phyloP scores from a whole-genome alignment of 2,888 invertebrate species.

The Prenolepis imparis region DNA sequence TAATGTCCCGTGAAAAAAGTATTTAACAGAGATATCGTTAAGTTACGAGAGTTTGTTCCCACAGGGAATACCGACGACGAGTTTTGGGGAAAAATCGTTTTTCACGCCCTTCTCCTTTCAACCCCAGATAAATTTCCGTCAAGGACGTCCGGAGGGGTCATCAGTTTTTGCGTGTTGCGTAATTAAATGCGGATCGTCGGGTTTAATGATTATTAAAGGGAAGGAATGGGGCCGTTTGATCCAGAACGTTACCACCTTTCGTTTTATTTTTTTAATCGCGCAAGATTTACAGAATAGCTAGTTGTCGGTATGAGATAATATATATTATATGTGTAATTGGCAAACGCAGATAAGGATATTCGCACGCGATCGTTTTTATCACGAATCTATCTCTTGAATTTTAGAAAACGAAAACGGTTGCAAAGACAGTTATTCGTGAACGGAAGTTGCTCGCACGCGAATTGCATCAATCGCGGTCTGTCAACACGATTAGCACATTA shows the following conservation, averaged over 20 bases:
- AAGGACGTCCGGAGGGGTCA: slow-evolving; percentile 65
- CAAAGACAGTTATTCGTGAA: background rate
- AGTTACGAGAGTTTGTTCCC: slow-evolving; percentile 64
- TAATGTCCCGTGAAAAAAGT: slow-evolving; percentile 68
- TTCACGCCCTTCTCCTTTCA: slow-evolving; percentile 66
- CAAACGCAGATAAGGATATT: background rate
- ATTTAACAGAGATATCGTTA: slow-evolving; percentile 67
- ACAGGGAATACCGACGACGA: slow-evolving; percentile 51
- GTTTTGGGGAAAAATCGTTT: slow-evolving; percentile 62
- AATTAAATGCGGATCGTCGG: slow-evolving; percentile 67
- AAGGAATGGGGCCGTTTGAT: slow-evolving; percentile 35
- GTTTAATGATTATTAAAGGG: slow-evolving; percentile 53
- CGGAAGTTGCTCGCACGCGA: slow-evolving; percentile 9
- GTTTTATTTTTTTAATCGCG: background rate
- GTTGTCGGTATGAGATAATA: background rate
- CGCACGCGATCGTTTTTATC: background rate
- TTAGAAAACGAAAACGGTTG: background rate
- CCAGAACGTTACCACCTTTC: background rate
- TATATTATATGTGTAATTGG: background rate
- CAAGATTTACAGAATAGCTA: slow-evolving; percentile 18
- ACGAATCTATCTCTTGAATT: background rate
- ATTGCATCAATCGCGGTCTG: slow-evolving; percentile 4
- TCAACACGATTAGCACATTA: background rate
- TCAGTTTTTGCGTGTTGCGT: slow-evolving; percentile 65
- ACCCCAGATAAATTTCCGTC: slow-evolving; percentile 70